Base-by-base conservation (phyloP, 2,113 vertebrate species). In the Shinisaurus crocodilurus region DNA sequence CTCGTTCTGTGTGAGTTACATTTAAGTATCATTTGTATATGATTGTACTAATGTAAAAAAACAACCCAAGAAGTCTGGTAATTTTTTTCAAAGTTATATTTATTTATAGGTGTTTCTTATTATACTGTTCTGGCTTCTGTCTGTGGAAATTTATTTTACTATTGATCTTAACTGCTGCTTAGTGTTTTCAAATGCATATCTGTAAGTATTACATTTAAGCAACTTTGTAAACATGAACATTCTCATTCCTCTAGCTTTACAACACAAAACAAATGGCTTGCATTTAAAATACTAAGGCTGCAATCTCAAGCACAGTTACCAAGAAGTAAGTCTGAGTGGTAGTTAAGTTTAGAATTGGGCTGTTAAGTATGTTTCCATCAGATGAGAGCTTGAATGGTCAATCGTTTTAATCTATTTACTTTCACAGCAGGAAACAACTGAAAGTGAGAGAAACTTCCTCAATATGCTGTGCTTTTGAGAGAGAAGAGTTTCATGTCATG, bases 41-140 rank as follows among this genome's bases (percentile, higher is more conserved):
- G 63, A 50, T 85, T 90, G 74, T 67, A 85, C 80, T 77, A 91
- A 13, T 65, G 60, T 6, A 54, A 54, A 87, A 50, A 88, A 81
- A 79, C 63, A 57, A n/a, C n/a, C n/a, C 27, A 43, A 20, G 12
- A 50, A 43, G 74, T 89, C 29, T 65, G 60, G 76, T 89, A 50
- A 37, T 77, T 88, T 94, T 74, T 90, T 86, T 95, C 13, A 92
- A 89, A n/a, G 12, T 63, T 88, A 92, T 88, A 94, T 96, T 96
- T 96, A 90, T 97, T 96, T 94, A 88, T 87, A n/a, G 5, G 90
- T 90, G 89, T 89, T 76, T 93, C 63, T 91, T 37, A 27, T 88
- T 88, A 79, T 67, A 37, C 15, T 85, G 45, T 88, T 60, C 40
- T 67, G 50, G 79, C 40, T 72, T 96, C 89, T 20, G 87, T 94